Percentiles rank a stretch among this genome's conserved stretches.
phyloP scores from a whole-genome alignment of 2,797 vertebrate species.

The Enoplosus armatus region DNA sequence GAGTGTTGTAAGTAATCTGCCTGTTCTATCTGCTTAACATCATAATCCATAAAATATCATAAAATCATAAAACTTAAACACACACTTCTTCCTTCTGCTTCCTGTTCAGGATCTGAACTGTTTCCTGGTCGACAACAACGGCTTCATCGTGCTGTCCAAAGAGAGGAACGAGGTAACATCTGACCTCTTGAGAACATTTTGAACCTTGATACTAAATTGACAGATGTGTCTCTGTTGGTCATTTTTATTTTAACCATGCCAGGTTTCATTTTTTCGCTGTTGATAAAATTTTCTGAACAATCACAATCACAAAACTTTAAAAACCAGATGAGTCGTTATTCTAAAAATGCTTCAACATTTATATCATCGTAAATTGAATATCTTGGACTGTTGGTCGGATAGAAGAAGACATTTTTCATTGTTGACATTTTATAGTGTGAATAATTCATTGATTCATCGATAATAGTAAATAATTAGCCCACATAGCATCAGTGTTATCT shows the following conservation, averaged over 20 bases:
- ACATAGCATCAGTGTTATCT: too few species aligned
- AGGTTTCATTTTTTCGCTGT: too few species aligned
- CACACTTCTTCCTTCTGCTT: neutral
- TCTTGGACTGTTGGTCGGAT: too few species aligned
- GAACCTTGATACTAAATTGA: too few species aligned
- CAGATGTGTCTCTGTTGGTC: too few species aligned
- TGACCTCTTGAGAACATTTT: neutral
- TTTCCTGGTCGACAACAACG: constrained; percentile 94
- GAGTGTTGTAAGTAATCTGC: constrained; percentile 86
- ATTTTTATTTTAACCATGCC: too few species aligned
- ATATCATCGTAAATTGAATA: too few species aligned
- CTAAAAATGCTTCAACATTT: too few species aligned
- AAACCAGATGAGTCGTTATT: too few species aligned
- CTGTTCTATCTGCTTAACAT: neutral
- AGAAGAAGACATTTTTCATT: neutral
- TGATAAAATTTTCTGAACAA: too few species aligned
- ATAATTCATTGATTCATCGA: neutral
- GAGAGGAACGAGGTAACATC: constrained; percentile 87
- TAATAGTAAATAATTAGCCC: neutral
- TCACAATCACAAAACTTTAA: too few species aligned
- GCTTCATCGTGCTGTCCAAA: constrained; percentile 92
- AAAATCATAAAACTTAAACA: neutral
- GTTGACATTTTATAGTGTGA: neutral
- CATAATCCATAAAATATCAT: too few species aligned
- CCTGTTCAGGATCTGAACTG: constrained; percentile 90